These are phyloP conservation scores for Lampris megalopsis DNA, from an alignment of 2,113 vertebrate genomes.

Conservation along the genomic window DNA sequence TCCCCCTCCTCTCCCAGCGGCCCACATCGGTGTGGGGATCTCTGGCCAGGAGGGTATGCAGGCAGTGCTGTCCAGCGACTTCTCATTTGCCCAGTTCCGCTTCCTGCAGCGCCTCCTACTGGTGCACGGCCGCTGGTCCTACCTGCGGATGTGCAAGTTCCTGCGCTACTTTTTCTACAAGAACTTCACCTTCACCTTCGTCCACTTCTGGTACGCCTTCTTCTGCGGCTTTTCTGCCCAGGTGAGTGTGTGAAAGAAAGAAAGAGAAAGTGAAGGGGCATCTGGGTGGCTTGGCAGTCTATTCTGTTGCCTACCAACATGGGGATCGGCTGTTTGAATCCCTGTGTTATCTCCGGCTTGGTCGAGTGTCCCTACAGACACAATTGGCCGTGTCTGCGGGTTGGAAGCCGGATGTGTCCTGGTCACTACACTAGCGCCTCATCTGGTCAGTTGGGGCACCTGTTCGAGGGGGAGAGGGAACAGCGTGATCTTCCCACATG, in stretches of 20 bases:
- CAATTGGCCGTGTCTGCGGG: no score
- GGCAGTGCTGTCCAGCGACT: slow-evolving; percentile 94
- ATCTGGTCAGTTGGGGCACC: no score
- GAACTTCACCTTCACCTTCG: slow-evolving; percentile 97
- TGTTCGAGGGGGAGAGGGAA: no score
- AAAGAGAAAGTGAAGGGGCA: no score
- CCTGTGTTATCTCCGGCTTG: no score
- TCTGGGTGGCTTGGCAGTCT: not conserved
- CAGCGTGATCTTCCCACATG: no score
- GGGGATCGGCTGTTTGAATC: no score
- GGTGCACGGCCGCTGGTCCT: slow-evolving; percentile 97
- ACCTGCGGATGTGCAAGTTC: slow-evolving; percentile 98
- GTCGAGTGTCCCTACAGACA: no score
- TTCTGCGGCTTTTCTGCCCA: slow-evolving; percentile 98
- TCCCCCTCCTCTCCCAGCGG: slow-evolving; percentile 80
- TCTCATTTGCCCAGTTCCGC: slow-evolving; percentile 93
- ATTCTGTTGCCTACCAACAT: no score
- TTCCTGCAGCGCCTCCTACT: slow-evolving; percentile 95
- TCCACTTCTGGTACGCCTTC: slow-evolving; percentile 98
- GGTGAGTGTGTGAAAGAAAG: slow-evolving; percentile 75
- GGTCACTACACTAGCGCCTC: no score
- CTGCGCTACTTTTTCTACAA: slow-evolving; percentile 98
- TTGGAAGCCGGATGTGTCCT: no score
- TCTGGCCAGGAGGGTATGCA: slow-evolving; percentile 96
- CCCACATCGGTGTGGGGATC: slow-evolving; percentile 96